Evolutionary conservation across 2,888 invertebrate genomes (phyloP), one percentile per base, ranked within the genome.

Genomic region (Adelognathus sp.): DNA sequence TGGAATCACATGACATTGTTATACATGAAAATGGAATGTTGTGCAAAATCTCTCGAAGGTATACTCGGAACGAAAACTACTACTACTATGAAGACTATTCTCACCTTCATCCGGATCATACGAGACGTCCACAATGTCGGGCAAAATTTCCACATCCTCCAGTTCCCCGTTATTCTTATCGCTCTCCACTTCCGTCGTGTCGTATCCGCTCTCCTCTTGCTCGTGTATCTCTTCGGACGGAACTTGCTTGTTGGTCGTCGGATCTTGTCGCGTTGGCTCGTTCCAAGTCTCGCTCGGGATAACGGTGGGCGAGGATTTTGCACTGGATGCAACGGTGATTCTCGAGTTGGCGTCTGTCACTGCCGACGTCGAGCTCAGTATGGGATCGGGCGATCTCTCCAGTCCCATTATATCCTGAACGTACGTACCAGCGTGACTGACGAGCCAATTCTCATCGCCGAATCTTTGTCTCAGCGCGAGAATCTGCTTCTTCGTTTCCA

Each of bases 361-460:
- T 1, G 9, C 27, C 18, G 24, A 27, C 33, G 4, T 18, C 60
- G 31, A 33, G 36, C 85, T 82, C 3, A 83, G 60, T 4, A 82
- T 11, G 2, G 86, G 76, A 36, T 78, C 72, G 0, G 85, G 78
- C 9, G 86, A 80, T 54, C 90, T 88, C 70, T 92, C 90, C 52
- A 94, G 87, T 14, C 94, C 94, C 84, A 94, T 90, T 31, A 93
- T 93, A 84, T 92, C 93, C 84, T 94, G 93, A 54, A 94, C 92
- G 41, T 89, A 87, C 33, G 93, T 92, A 0, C 93, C 93, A 64
- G 92, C 93, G 60, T 93, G 91, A 60, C 92, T 92, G 73, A 93
- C 93, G 31, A 95, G 85, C 95, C 95, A 95, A 63, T 93, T 92
- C 39, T 91, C 88, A 81, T 93, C 93, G 9, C 95, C 95, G 86